Evolutionary conservation across 2,888 invertebrate species (phyloP).

Genomic region (Dryadula phaetusa): DNA sequence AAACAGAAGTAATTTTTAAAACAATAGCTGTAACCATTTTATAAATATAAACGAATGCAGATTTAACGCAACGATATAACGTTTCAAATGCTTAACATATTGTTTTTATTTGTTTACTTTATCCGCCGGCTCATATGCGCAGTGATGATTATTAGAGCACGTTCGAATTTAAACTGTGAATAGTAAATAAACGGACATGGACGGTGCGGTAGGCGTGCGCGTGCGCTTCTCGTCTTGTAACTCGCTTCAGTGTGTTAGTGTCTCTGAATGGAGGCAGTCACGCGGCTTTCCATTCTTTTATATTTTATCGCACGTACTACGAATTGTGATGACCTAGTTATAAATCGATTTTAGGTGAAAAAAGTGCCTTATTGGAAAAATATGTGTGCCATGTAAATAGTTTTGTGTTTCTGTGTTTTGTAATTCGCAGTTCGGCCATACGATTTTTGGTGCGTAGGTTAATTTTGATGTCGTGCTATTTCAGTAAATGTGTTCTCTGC

Average conservation of each 20-base stretch:
- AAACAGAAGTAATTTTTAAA: too few species aligned
- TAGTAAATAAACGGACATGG: constrained; percentile 79
- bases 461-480: constrained; percentile 76
- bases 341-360: constrained; percentile 37
- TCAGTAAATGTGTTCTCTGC: constrained; percentile 64
- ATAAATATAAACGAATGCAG: too few species aligned
- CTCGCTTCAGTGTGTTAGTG: constrained; percentile 68
- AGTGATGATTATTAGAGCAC: constrained; percentile 75
- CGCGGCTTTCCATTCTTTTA: constrained; percentile 57
- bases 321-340: constrained; percentile 40
- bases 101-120: constrained; percentile 30
- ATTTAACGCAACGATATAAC: not conserved
- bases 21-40: too few species aligned
- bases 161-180: constrained; percentile 72
- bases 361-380: constrained; percentile 37
- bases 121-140: constrained; percentile 56
- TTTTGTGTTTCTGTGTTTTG: constrained; percentile 35
- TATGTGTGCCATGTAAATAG: constrained; percentile 39
- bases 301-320: constrained; percentile 46
- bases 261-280: constrained; percentile 76
- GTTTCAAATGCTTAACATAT: constrained; percentile 7
- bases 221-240: constrained; percentile 61
- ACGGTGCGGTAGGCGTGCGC: constrained; percentile 68
- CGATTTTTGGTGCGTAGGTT: constrained; percentile 62
- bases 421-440: constrained; percentile 54